phyloP scores from a whole-genome alignment of 1,140 invertebrate species.

The Sminthurinus signatus region DNA sequence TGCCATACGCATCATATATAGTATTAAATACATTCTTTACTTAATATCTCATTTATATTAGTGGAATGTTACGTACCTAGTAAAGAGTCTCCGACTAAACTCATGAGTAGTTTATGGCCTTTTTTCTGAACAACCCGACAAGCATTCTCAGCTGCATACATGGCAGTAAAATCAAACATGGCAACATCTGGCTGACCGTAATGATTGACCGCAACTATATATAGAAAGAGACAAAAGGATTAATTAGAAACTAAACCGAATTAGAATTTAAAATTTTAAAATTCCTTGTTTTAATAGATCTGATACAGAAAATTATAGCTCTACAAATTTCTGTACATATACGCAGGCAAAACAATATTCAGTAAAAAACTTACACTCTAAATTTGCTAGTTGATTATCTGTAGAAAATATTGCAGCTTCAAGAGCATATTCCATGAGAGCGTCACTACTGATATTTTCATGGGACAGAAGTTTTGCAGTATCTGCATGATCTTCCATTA shows the following conservation, averaged over 20 bases:
- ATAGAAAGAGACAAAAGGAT: too few relatives aligned
- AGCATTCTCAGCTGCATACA: slow-evolving; percentile 96
- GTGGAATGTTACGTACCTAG: too few relatives aligned
- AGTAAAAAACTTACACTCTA: too few relatives aligned
- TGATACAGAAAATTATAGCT: too few relatives aligned
- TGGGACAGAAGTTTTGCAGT: slow-evolving; percentile 75
- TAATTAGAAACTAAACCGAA: too few relatives aligned
- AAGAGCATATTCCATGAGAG: slow-evolving; percentile 81
- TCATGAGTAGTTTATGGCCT: slow-evolving; percentile 73
- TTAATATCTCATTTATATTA: too few relatives aligned
- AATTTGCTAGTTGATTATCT: slow-evolving; percentile 74
- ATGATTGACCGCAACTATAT: slow-evolving; percentile 95
- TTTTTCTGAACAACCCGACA: slow-evolving; percentile 69
- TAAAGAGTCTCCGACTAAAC: slow-evolving; percentile 90
- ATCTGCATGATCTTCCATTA: slow-evolving; percentile 82
- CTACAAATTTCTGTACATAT: too few relatives aligned
- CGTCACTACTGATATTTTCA: slow-evolving; percentile 85
- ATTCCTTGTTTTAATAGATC: too few relatives aligned
- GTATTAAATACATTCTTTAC: too few relatives aligned
- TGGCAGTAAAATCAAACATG: slow-evolving; percentile 99
- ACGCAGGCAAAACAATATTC: too few relatives aligned
- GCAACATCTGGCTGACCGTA: slow-evolving; percentile 96
- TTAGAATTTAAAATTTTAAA: too few relatives aligned
- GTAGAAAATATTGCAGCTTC: slow-evolving; percentile 97
- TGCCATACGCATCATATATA: too few relatives aligned